phyloP scores from a whole-genome alignment of 2,113 vertebrate species.

The Chloebia gouldiae region DNA sequence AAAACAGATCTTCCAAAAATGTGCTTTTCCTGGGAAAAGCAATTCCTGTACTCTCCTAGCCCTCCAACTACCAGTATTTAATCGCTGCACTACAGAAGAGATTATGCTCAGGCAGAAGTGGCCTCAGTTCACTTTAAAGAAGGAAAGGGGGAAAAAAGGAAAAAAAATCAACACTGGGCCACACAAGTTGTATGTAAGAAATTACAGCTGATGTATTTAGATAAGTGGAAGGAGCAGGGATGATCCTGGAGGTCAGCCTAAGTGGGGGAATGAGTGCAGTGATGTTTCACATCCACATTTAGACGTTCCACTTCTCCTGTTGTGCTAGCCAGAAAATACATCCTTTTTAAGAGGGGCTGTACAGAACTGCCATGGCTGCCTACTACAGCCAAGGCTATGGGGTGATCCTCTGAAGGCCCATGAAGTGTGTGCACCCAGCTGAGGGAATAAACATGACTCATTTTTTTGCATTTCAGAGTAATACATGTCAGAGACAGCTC shows the following conservation, averaged over 20 bases:
- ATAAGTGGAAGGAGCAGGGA: conserved; percentile 21
- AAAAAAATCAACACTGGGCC: not conserved
- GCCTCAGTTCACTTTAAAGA: conserved; percentile 57
- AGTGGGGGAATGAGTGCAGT: not conserved
- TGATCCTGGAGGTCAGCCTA: not conserved
- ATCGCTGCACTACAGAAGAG: not conserved
- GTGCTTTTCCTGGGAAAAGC: conserved; percentile 1
- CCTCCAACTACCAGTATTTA: conserved; percentile 26
- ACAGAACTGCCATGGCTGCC: not conserved
- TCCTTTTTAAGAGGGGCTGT: not conserved
- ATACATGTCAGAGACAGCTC: not conserved
- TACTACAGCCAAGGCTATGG: not conserved
- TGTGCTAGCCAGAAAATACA: not conserved
- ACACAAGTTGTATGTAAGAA: conserved; percentile 56
- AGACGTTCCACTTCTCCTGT: not conserved
- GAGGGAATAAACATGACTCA: not conserved
- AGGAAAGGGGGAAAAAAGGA: rapidly evolving
- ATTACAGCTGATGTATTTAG: conserved; percentile 2
- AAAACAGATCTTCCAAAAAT: conserved; percentile 16
- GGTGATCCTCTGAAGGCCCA: not conserved
- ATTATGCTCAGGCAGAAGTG: conserved; percentile 11
- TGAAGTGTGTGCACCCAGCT: not conserved
- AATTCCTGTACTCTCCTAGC: conserved; percentile 6
- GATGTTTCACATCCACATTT: not conserved
- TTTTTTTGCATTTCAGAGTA: not conserved